Base-by-base conservation (phyloP, 2,113 vertebrate species). In the Dunckerocampus dactyliophorus region DNA sequence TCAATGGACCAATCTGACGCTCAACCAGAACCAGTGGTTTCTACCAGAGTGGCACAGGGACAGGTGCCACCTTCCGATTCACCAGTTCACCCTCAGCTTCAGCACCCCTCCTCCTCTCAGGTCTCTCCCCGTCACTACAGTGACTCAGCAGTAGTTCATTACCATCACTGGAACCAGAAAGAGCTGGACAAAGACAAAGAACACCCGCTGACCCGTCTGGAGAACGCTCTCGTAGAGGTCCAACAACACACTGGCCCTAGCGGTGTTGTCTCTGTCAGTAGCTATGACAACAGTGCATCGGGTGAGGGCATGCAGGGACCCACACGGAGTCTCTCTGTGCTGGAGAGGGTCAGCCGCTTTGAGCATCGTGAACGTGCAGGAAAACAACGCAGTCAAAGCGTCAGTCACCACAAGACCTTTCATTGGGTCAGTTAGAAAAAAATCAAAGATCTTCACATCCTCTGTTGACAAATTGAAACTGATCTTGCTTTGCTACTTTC, bases 321-420 rank as follows among this genome's bases (percentile, higher is more conserved):
- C 17, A 11, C 80, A 74, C 88, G 37, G 71, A 87, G 79, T 72
- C 91, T 92, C 76, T 95, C 93, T 0, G 97, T 99, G 66, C 84
- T 96, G 71, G 95, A 99, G 87, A 96, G 94, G 71, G 92, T 98
- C 24, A 93, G 78, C 65, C 91, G 88, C 66, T 93, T 99, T 17
- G 97, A 99, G 83, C 91, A 90, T 52, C 89, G 85, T 1, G 92
- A 95, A 47, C 91, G 89, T 1, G 81, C 75, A 0, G 86, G 82
- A n/a, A 75, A 76, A 62, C 92, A 81, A 15, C 82, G 87, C 10
- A 86, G 89, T 47, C 86, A 80, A 1, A 90, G 85, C 0, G 43
- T 67, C 0, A 65, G 77, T 0, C 45, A 62, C 52, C 59, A 49
- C 52, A 89, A 84, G 65, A 46, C 43, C 0, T 63, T 72, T 21